Percentiles rank a stretch among this genome's conserved stretches.
Conservation (phyloP, 2,113 vertebrate genomes). For the Bujurquina vittata region DNA sequence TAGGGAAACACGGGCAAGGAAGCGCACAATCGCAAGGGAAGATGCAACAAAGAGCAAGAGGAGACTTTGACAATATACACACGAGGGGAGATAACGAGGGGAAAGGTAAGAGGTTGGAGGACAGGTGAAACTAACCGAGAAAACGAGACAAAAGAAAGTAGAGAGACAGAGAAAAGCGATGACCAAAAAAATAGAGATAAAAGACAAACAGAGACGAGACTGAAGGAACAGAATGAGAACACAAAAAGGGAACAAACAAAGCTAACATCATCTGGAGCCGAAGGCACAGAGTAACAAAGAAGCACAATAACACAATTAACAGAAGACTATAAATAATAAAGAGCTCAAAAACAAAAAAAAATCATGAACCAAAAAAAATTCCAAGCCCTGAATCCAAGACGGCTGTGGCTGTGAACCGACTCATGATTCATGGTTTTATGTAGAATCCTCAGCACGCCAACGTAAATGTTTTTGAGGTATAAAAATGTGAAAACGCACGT, state of each 20-base stretch:
- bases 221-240: neutral
- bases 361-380: neutral
- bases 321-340: neutral
- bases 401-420: neutral
- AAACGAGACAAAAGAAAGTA: neutral
- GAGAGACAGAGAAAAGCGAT: neutral
- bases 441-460: neutral
- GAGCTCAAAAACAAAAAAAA: neutral
- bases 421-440: neutral
- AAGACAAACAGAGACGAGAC: neutral
- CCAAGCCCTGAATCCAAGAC: neutral
- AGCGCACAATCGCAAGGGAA: neutral
- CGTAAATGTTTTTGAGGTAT: neutral
- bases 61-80: too few species aligned
- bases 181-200: neutral
- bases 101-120: neutral
- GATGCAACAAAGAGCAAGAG: too few species aligned
- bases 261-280: neutral
- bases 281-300: too few species aligned
- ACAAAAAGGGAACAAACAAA: neutral
- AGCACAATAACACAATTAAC: too few species aligned
- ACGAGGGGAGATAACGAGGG: neutral
- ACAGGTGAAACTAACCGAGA: neutral
- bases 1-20: neutral
- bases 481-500: neutral